These are phyloP conservation scores for Labia minor DNA, from an alignment of 2,888 invertebrate species.

Conservation along the genomic window DNA sequence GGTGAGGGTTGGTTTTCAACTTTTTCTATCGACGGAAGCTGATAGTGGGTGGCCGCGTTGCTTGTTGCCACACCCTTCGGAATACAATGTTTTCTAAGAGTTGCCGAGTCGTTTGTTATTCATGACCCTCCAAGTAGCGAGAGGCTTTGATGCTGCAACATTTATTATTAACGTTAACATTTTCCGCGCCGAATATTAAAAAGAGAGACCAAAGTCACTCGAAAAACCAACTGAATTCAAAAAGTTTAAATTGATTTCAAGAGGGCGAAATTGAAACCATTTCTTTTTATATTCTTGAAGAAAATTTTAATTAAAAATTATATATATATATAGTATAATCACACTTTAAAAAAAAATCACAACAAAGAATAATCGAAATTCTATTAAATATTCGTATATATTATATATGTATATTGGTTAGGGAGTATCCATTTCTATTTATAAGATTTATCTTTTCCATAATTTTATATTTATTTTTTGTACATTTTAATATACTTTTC, in stretches of 20 bases:
- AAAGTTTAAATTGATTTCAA: conserved; percentile 7
- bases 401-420: too few relatives aligned
- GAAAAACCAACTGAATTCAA: neutral
- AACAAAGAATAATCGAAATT: too few relatives aligned
- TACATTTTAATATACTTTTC: too few relatives aligned
- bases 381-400: too few relatives aligned
- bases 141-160: neutral
- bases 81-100: neutral
- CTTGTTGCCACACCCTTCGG: neutral
- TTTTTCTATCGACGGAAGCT: neutral
- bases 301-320: too few relatives aligned
- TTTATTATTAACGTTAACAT: conserved; percentile 7
- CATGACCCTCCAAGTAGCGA: neutral
- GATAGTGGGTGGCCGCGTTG: neutral
- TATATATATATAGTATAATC: too few relatives aligned
- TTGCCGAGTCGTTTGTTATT: conserved; percentile 8
- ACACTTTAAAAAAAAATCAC: too few relatives aligned
- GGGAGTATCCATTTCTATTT: too few relatives aligned
- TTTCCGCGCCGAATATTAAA: conserved; percentile 8
- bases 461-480: too few relatives aligned
- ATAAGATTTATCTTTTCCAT: too few relatives aligned
- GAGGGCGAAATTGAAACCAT: neutral
- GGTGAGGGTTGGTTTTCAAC: too few relatives aligned
- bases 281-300: neutral
- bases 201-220: conserved; percentile 3